Percentiles rank a stretch among this genome's conserved stretches.
These are phyloP conservation scores for Cotesia congregata DNA, from an alignment of 2,888 invertebrate species.

Conservation along the genomic window DNA sequence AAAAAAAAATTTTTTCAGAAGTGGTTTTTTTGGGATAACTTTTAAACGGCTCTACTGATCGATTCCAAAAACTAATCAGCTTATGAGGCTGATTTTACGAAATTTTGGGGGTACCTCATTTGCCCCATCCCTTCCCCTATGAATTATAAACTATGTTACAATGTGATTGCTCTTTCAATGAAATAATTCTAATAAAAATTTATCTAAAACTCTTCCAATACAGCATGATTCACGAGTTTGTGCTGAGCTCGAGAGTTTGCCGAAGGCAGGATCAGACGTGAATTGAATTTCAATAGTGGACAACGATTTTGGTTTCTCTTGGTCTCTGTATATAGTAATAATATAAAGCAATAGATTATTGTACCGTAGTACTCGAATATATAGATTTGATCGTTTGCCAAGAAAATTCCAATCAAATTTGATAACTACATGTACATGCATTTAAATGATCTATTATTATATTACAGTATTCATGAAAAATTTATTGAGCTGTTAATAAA, in stretches of 20 bases:
- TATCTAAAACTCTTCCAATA: background rate
- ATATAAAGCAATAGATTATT: slow-evolving; percentile 18
- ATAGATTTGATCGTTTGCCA: slow-evolving; percentile 41
- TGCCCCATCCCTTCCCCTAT: background rate
- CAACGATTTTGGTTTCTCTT: slow-evolving; percentile 14
- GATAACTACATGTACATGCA: slow-evolving; percentile 31
- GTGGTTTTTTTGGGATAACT: too few relatives aligned
- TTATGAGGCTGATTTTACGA: too few relatives aligned
- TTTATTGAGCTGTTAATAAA: background rate
- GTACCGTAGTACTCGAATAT: slow-evolving; percentile 1
- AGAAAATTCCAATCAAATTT: slow-evolving; percentile 42
- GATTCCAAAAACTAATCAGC: too few relatives aligned
- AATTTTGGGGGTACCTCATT: too few relatives aligned
- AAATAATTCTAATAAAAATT: slow-evolving; percentile 16
- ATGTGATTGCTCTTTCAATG: background rate
- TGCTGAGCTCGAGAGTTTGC: slow-evolving; percentile 24
- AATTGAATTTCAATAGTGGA: slow-evolving; percentile 37
- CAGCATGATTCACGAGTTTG: slow-evolving; percentile 1
- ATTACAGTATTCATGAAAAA: slow-evolving; percentile 1
- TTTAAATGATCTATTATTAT: slow-evolving; percentile 16
- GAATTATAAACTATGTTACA: background rate
- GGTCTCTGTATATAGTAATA: slow-evolving; percentile 5
- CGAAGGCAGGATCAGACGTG: slow-evolving; percentile 28
- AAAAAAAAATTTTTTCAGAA: too few relatives aligned
- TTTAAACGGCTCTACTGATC: too few relatives aligned